Evolutionary conservation across 2,888 invertebrate genomes (phyloP), one percentile per base, ranked within the genome.

Genomic region (Slavum lentiscoides): DNA sequence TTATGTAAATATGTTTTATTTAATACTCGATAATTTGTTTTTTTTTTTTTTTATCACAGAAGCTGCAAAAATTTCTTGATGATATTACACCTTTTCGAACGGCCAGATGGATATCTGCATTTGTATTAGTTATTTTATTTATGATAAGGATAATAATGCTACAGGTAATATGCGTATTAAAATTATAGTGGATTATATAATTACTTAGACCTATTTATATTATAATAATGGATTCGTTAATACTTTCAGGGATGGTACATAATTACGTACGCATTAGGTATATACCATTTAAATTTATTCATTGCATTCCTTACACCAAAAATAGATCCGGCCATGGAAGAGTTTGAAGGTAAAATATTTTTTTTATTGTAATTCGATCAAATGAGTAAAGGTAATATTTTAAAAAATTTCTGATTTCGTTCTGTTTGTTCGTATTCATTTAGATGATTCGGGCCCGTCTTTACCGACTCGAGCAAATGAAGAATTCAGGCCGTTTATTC

Each of bases 231-330:
- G 3, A 49, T 13, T 49, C 13, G 37, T 83, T 77, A 75, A 37
- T 82, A 1, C 2, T 84, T 91, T 83, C 89, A 99, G 95, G 99
- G 99, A 84, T 99, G 98, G 97, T 99, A 99, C 87, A 99, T 99
- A 85, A 93, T 99, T 83, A 97, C 98, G 84, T 99, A 99, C 88
- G 99, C 97, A 53, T 89, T 99, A 87, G 98, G 98, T 85, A 99
- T 99, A 86, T 99, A 98, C 88, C 96, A 99, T 87, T 91, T 99
- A 87, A 99, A 99, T 89, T 90, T 99, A 87, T 98, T 99, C 89
- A 97, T 99, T 89, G 97, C 98, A 88, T 99, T 99, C 91, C 91
- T 99, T 84, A 97, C 99, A 86, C 99, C 99, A 86, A 98, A 98
- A 90, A 97, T 98, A 86, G 98, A 99, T 90, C 99, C 84, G 58